Conservation (phyloP, 2,888 invertebrate species). For the Heteropelma amictum region DNA sequence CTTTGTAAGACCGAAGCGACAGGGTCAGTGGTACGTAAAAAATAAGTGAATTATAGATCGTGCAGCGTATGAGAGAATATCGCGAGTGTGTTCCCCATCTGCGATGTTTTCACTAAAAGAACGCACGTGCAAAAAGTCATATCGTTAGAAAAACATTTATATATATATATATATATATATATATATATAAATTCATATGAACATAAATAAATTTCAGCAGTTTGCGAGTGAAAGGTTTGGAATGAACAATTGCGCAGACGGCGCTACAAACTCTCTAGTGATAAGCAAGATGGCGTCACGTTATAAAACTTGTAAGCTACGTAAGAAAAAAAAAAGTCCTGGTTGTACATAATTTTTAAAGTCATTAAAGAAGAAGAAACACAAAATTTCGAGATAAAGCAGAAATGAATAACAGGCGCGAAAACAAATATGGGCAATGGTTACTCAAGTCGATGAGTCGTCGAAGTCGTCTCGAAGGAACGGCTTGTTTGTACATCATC, state of each 20-base stretch:
- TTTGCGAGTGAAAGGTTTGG: slow-evolving; percentile 6
- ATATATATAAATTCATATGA: neutral
- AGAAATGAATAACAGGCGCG: slow-evolving; percentile 10
- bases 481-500: slow-evolving; percentile 41
- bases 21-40: slow-evolving; percentile 1
- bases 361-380: slow-evolving; percentile 4
- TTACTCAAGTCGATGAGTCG: slow-evolving; percentile 42
- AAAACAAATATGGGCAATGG: slow-evolving; percentile 27
- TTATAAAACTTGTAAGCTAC: slow-evolving; percentile 21
- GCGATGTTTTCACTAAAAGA: neutral
- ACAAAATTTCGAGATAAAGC: slow-evolving; percentile 6
- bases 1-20: neutral
- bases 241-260: slow-evolving; percentile 33
- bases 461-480: slow-evolving; percentile 38
- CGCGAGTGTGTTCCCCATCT: neutral
- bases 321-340: slow-evolving; percentile 18
- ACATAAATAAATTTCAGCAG: neutral
- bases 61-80: neutral
- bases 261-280: slow-evolving; percentile 28
- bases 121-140: slow-evolving; percentile 49
- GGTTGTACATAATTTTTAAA: slow-evolving; percentile 54
- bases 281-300: slow-evolving; percentile 27
- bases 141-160: slow-evolving; percentile 29
- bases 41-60: slow-evolving; percentile 3
- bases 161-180: neutral